Evolutionary conservation across 2,113 vertebrate genomes (phyloP).

Genomic region (Apeltes quadracus): DNA sequence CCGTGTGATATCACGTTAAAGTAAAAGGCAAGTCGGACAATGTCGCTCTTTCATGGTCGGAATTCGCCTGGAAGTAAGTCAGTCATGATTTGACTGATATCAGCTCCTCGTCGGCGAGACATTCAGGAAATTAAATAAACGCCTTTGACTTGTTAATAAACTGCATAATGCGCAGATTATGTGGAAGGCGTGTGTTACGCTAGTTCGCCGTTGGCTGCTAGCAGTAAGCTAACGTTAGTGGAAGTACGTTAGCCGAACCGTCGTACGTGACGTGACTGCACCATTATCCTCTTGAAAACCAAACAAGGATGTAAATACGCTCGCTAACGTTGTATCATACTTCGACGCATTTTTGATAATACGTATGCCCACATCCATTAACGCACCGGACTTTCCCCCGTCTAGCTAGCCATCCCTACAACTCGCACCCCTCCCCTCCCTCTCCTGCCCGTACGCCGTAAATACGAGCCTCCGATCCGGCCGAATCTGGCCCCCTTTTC

Average conservation of each 20-base stretch:
- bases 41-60: background rate
- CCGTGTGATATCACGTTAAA: background rate
- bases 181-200: conserved; percentile 3
- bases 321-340: background rate
- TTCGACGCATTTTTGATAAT: conserved; percentile 18
- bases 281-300: background rate
- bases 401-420: conserved; percentile 60
- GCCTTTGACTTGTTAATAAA: background rate
- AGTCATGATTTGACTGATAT: background rate
- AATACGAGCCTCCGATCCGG: conserved; percentile 73
- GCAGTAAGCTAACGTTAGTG: conserved; percentile 42
- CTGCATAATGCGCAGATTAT: background rate
- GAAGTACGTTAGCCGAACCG: conserved; percentile 33
- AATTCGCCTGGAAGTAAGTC: conserved; percentile 4
- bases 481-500: conserved; percentile 76
- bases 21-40: background rate
- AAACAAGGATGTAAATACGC: background rate
- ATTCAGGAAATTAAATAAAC: background rate
- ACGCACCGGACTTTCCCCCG: conserved; percentile 47
- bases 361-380: conserved; percentile 73
- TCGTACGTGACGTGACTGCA: background rate
- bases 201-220: conserved; percentile 51
- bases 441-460: conserved; percentile 70
- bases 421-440: conserved; percentile 68
- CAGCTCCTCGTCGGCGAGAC: background rate